Evolutionary conservation across 2,113 vertebrate genomes (phyloP).

Genomic region (Gymnarchus niloticus): DNA sequence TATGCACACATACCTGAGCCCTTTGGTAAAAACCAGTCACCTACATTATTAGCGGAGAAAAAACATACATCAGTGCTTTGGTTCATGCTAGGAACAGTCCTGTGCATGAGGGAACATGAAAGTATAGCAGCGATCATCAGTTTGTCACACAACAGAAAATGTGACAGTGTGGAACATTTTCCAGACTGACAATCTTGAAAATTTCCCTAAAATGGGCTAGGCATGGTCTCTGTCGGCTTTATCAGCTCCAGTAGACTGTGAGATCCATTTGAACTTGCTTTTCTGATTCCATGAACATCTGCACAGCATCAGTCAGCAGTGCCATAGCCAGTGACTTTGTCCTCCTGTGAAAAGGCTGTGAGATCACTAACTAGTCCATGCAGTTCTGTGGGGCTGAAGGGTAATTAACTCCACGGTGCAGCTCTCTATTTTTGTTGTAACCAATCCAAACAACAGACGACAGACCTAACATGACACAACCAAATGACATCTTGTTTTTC

Average conservation of each 20-base stretch:
- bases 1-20: slow-evolving; percentile 3
- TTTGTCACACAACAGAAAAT: background rate
- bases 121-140: slow-evolving; percentile 3
- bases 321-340: background rate
- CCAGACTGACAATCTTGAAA: background rate
- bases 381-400: background rate
- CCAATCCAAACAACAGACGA: background rate
- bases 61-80: too few species aligned
- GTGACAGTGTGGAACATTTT: background rate
- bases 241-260: background rate
- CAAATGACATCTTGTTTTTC: background rate
- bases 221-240: background rate
- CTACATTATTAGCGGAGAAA: too few species aligned
- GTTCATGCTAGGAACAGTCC: too few species aligned
- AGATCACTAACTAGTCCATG: background rate
- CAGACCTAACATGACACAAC: background rate
- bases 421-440: background rate
- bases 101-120: background rate
- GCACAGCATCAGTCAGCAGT: background rate
- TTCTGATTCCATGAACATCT: background rate
- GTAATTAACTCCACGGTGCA: background rate
- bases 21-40: background rate
- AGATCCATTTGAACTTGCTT: background rate
- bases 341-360: background rate
- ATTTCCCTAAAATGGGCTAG: background rate